Percentiles rank a stretch among this genome's conserved stretches.
Conservation (phyloP, 2,888 invertebrate genomes). For the Dicyrtoma fusca region DNA sequence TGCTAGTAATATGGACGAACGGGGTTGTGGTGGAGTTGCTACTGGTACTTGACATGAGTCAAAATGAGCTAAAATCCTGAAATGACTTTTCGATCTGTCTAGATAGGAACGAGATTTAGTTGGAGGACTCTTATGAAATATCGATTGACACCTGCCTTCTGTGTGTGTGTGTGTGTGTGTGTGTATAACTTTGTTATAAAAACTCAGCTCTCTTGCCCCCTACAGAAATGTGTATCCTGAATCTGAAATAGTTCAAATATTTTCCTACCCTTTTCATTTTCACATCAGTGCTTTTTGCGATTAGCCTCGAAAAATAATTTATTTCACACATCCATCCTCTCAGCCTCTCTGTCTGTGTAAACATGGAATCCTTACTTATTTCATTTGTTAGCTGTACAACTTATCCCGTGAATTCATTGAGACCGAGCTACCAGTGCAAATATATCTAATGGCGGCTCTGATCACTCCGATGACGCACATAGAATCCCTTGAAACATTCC, state of each 20-base stretch:
- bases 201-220: not conserved
- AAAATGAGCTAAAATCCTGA: conserved; percentile 12
- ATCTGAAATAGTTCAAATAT: conserved; percentile 7
- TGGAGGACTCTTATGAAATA: conserved; percentile 37
- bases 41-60: not conserved
- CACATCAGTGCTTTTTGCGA: not conserved
- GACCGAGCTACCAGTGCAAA: too few relatives aligned
- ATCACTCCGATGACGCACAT: too few relatives aligned
- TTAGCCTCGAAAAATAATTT: too few relatives aligned
- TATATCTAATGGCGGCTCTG: too few relatives aligned
- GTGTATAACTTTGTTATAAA: not conserved
- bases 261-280: conserved; percentile 7
- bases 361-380: not conserved
- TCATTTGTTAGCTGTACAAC: too few relatives aligned
- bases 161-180: not conserved
- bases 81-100: conserved; percentile 36
- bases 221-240: not conserved
- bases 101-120: conserved; percentile 34
- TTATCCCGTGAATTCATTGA: too few relatives aligned
- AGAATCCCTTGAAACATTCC: too few relatives aligned
- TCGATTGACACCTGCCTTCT: conserved; percentile 36
- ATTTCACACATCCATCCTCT: not conserved
- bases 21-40: too few relatives aligned
- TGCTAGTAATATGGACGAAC: too few relatives aligned
- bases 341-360: not conserved